Evolutionary conservation across 2,888 invertebrate genomes (phyloP), one percentile per base, ranked within the genome.

Genomic region (Pammene aurita): DNA sequence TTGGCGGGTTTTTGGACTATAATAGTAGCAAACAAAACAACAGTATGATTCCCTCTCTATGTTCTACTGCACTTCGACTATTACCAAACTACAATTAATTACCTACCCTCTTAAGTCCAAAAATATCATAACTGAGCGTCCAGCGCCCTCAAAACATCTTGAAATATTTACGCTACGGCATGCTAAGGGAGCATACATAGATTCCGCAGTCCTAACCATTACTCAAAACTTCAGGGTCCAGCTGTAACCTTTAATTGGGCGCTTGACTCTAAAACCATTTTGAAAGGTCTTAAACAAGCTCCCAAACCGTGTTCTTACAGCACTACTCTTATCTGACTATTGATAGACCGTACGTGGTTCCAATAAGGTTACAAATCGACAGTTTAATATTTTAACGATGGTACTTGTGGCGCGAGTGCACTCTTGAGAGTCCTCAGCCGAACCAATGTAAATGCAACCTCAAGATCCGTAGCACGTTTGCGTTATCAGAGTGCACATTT

Each of bases 191-290:
- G 46, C 54, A 13, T 54, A 55, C 65, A 41, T 18, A 26, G 52
- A 52, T 44, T 68, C 58, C 44, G 38, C 13, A 46, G 34, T 67
- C 44, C 64, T 58, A 18, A 48, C 54, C 65, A 69, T 69, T 69
- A 69, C 14, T 69, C 57, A 58, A 60, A 55, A 14, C 65, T 65
- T 65, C 34, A 41, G 34, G 26, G 65, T 69, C 69, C 69, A 69
- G 69, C 69, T 69, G 68, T 69, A 69, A 69, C 69, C 69, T 65
- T 69, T 69, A 69, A 69, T 69, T 69, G 64, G 60, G 26, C 14
- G 34, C 35, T 44, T 35, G 58, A 50, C 54, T 18, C 18, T 14
- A 35, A 7, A 42, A 34, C 54, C n/a, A 38, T 55, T 14, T 54
- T 46, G 14, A 54, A 48, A 60, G 26, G 58, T 58, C 58, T 46